Base-by-base conservation (phyloP, 2,113 vertebrate species). In the Saguinus imperator region DNA sequence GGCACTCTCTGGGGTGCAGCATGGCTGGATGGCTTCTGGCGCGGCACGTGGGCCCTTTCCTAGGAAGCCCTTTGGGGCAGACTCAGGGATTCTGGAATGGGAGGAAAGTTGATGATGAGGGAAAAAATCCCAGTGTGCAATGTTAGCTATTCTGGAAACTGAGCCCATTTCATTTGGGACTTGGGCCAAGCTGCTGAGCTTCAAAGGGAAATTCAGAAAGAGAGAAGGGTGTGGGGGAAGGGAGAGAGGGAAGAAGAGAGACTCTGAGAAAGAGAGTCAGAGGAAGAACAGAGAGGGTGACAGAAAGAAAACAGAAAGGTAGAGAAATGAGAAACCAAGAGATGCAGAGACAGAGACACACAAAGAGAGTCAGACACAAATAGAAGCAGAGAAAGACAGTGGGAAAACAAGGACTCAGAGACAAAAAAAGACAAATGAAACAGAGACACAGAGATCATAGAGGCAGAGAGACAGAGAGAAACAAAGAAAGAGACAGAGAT, bases 41-140 rank as follows among this genome's bases (percentile, higher is more conserved):
- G 32, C 10, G 92, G 92, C 96, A 93, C 85, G 16, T 80, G 35
- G 87, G 91, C 37, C 29, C 43, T 97, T 97, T 94, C 68, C 85
- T 80, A 84, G 92, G 92, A 98, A 98, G 81, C 61, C 21, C 29
- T 87, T 84, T 96, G 58, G 83, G 64, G 0, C 0, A 92, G 94
- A 73, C 72, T 91, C 3, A 4, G 75, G n/a, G 70, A 58, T 94
- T 95, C 85, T 89, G 77, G 93, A 94, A 87, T 66, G 29, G 86
- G 95, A 98, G 72, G 29, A 37, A 18, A 48, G 95, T 35, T 75
- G 48, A 93, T 50, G 76, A 80, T 23, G 72, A 94, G 25, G 25
- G 6, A 83, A 61, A 32, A 75, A 68, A 43, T 52, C 50, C 43
- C 9, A 0, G 0, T 52, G 20, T 70, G 32, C 85, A 21, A 1